phyloP scores from a whole-genome alignment of 2,113 vertebrate species.

The Prochilodus magdalenae region DNA sequence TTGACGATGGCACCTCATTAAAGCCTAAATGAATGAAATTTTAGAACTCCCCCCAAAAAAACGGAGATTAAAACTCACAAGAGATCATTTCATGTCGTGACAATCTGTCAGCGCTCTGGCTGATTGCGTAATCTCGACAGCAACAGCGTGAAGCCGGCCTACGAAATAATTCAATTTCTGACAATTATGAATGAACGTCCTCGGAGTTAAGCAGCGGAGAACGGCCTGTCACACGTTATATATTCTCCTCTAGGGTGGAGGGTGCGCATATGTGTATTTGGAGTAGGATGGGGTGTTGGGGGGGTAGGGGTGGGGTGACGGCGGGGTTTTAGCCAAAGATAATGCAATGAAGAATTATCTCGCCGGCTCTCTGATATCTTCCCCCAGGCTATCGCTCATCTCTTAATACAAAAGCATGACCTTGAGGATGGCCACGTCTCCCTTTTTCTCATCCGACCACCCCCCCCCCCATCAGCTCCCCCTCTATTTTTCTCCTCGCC shows the following conservation, averaged over 20 bases:
- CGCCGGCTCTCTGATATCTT: slow-evolving; percentile 53
- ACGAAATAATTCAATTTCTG: slow-evolving; percentile 51
- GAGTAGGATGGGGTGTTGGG: neutral
- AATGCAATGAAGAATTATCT: slow-evolving; percentile 61
- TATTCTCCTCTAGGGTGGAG: slow-evolving; percentile 7
- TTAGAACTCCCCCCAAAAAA: neutral
- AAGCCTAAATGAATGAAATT: slow-evolving; percentile 31
- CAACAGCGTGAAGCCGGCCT: slow-evolving; percentile 41
- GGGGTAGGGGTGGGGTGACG: neutral
- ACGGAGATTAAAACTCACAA: neutral
- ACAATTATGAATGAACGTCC: slow-evolving; percentile 51
- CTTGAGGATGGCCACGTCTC: slow-evolving; percentile 56
- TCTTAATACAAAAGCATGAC: slow-evolving; percentile 57
- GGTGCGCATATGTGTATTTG: neutral
- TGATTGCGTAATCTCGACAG: slow-evolving; percentile 23
- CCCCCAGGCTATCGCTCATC: slow-evolving; percentile 52
- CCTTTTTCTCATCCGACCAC: slow-evolving; percentile 3
- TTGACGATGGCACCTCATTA: slow-evolving; percentile 29
- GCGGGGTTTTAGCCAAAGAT: slow-evolving; percentile 25
- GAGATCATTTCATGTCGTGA: slow-evolving; percentile 30
- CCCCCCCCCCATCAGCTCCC: neutral
- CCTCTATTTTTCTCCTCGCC: neutral
- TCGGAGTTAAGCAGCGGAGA: slow-evolving; percentile 42
- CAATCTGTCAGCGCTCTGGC: slow-evolving; percentile 30
- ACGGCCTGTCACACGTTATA: slow-evolving; percentile 23